Percentiles rank a stretch among this genome's conserved stretches.
Evolutionary conservation across 1,140 invertebrate species (phyloP).

Genomic region (Cardiocondyla obscurior): DNA sequence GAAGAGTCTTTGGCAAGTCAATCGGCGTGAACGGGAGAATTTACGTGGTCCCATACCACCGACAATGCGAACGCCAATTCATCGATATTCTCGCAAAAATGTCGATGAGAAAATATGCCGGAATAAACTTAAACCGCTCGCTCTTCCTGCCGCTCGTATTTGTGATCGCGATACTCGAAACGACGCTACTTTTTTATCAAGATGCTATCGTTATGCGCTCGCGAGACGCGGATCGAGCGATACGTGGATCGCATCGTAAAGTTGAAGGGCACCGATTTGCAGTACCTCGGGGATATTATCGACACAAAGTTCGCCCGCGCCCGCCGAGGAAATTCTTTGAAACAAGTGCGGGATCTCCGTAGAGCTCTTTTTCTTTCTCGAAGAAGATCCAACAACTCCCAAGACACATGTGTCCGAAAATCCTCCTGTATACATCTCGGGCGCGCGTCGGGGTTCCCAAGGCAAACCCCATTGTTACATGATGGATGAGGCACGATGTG

Average conservation of each 20-base stretch:
- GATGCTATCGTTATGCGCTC: constrained; percentile 10
- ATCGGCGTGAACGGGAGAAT: neutral
- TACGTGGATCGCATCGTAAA: constrained; percentile 16
- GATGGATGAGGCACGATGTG: constrained; percentile 2
- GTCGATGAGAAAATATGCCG: constrained; percentile 2
- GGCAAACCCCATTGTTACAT: neutral
- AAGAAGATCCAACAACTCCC: neutral
- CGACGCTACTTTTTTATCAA: constrained; percentile 15
- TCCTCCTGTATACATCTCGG: constrained; percentile 13
- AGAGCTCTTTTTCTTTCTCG: neutral
- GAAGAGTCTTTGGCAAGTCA: neutral
- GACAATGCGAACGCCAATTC: neutral
- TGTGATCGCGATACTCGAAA: constrained; percentile 22
- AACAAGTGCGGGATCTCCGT: neutral
- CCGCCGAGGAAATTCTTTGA: neutral
- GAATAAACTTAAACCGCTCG: neutral
- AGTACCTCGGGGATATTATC: neutral
- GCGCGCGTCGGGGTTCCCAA: neutral
- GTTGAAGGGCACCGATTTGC: neutral
- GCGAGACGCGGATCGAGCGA: neutral
- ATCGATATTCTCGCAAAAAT: neutral
- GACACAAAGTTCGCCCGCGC: neutral
- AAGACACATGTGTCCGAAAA: constrained; percentile 17
- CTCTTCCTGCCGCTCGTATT: neutral
- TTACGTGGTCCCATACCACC: neutral